phyloP scores from a whole-genome alignment of 2,888 invertebrate species.

The Trichopria drosophilae region DNA sequence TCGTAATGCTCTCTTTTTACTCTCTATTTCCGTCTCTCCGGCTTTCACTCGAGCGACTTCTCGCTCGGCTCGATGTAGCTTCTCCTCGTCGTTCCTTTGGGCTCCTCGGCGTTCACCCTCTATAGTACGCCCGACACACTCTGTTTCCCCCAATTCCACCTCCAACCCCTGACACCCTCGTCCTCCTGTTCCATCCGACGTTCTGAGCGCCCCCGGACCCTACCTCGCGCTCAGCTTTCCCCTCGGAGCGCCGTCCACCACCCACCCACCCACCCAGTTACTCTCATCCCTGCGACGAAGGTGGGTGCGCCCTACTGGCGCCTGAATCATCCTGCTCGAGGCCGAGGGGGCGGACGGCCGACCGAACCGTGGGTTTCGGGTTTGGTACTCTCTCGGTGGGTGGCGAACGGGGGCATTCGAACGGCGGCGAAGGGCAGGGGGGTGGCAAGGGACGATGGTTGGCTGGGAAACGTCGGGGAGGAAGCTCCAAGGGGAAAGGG shows the following conservation, averaged over 20 bases:
- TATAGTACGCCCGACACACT: constrained; percentile 48
- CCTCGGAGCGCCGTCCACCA: no score
- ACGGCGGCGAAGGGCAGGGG: constrained; percentile 27
- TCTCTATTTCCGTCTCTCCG: constrained; percentile 27
- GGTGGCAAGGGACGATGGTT: constrained; percentile 42
- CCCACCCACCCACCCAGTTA: constrained; percentile 27
- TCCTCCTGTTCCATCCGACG: constrained; percentile 38
- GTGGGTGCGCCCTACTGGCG: constrained; percentile 59
- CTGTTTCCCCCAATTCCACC: constrained; percentile 49
- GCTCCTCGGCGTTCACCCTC: constrained; percentile 29
- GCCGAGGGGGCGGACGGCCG: constrained; percentile 43
- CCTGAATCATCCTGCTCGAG: constrained; percentile 59
- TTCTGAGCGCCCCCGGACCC: constrained; percentile 31
- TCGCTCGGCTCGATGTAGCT: constrained; percentile 30
- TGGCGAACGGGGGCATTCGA: constrained; percentile 5
- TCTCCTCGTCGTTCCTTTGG: constrained; percentile 24
- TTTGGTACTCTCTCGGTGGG: constrained; percentile 29
- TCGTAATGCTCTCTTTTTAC: constrained; percentile 27
- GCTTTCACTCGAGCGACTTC: constrained; percentile 31
- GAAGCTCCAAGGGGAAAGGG: constrained; percentile 36
- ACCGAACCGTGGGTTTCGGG: constrained; percentile 39
- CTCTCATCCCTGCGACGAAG: constrained; percentile 50
- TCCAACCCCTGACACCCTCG: constrained; percentile 34
- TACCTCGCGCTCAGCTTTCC: constrained; percentile 22
- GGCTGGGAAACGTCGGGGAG: constrained; percentile 47